Base-by-base conservation (phyloP, 2,888 invertebrate species). In the Coronaproctus castanopsis region DNA sequence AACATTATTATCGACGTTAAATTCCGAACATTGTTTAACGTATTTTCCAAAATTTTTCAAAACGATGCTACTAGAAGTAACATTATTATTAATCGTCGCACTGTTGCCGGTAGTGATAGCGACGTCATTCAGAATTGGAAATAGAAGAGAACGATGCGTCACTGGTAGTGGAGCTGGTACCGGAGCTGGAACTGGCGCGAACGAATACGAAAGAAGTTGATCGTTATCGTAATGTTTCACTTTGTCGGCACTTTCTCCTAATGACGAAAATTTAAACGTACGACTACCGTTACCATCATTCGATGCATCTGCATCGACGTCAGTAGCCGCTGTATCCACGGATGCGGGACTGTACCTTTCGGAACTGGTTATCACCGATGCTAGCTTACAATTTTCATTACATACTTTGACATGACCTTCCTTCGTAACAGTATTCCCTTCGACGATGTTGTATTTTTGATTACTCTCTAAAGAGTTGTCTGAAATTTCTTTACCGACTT, bases 121-220 rank as follows among this genome's bases (percentile, higher is more conserved):
- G 21, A 5, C 3, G 21, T 20, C 10, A n/a, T 22, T 54, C 54
- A 22, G 5, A n/a, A 54, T 14, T n/a, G 54, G 23, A 54, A 54
- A 54, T 22, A 49, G 50, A 14, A 51, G 21, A 18, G 52, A 24
- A 14, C 20, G 56, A 49, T 49, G 36, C 36, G 36, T 5, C 5
- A 21, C 19, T n/a, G 57, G 52, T 24, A 36, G 24, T 21, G 57
- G 57, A 14, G 52, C 57, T 20, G 57, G 57, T 2, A 51, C 22
- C n/a, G 57, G 57, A 20, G 36, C 52, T 5, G 57, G 57, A 18
- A 57, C 57, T 36, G 57, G 57, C 18, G 19, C 22, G 1, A 53
- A 52, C n/a, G 36, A 36, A 36, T 8, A 36, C 36, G 36, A 5
- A 14, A 14, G 14, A 14, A 3, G 14, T 2, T 21, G 20, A 18